Evolutionary conservation across 2,797 vertebrate genomes (phyloP).

Genomic region (Sebastes jordani): DNA sequence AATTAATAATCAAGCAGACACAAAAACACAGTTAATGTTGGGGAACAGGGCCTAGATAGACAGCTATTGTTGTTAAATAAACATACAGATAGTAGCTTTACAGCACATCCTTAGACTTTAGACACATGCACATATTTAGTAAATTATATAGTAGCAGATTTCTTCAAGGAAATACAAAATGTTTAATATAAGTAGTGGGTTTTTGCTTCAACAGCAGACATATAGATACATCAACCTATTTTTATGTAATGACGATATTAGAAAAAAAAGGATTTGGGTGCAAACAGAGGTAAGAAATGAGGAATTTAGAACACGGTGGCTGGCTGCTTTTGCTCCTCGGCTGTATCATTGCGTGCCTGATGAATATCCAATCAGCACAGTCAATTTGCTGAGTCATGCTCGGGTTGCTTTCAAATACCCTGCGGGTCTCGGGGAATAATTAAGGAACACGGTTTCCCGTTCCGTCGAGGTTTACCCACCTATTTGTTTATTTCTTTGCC

Average conservation of each 20-base stretch:
- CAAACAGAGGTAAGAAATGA: slow-evolving; percentile 35
- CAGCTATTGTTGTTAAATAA: neutral
- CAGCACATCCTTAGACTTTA: neutral
- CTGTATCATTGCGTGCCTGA: slow-evolving; percentile 63
- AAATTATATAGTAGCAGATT: neutral
- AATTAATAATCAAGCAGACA: neutral
- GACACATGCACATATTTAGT: neutral
- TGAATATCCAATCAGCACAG: slow-evolving; percentile 81
- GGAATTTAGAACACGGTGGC: slow-evolving; percentile 37
- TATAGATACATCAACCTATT: neutral
- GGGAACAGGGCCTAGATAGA: neutral
- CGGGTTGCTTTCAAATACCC: slow-evolving; percentile 78
- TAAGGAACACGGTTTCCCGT: slow-evolving; percentile 65
- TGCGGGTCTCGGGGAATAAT: slow-evolving; percentile 72
- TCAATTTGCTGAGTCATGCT: slow-evolving; percentile 84
- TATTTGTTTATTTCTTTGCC: slow-evolving; percentile 72
- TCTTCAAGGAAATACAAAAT: neutral
- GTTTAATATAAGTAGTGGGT: neutral
- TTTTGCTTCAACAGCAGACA: neutral
- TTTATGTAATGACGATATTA: slow-evolving; percentile 5
- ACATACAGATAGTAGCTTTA: neutral
- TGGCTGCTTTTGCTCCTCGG: slow-evolving; percentile 45
- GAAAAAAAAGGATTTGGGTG: slow-evolving; percentile 17
- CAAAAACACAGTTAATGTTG: neutral
- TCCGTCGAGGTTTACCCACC: slow-evolving; percentile 61